Evolutionary conservation across 2,113 vertebrate species (phyloP).

Genomic region (Etheostoma spectabile): DNA sequence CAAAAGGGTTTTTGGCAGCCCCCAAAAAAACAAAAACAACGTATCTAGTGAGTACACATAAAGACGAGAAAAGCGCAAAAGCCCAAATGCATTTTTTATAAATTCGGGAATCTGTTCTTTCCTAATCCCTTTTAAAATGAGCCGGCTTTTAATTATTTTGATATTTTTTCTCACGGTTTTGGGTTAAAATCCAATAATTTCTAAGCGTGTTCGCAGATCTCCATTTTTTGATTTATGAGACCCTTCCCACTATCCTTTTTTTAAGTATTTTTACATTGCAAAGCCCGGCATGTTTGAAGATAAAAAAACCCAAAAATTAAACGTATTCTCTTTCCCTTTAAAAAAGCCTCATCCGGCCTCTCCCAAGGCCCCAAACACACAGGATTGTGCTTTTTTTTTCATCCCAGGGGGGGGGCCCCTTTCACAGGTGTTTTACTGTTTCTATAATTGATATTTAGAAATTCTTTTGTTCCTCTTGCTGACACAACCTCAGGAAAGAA

Average conservation of each 20-base stretch:
- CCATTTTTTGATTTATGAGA: conserved; percentile 40
- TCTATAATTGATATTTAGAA: conserved; percentile 45
- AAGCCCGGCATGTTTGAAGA: conserved; percentile 64
- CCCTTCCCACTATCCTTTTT: too few relatives aligned
- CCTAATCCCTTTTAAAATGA: neutral
- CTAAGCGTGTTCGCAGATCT: conserved; percentile 57
- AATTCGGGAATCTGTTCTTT: neutral
- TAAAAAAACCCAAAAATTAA: conserved; percentile 72
- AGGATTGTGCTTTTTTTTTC: conserved; percentile 27
- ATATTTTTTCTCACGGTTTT: conserved; percentile 38
- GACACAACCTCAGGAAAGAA: conserved; percentile 35
- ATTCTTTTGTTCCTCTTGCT: conserved; percentile 46
- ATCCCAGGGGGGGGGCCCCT: neutral
- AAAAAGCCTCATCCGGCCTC: too few relatives aligned
- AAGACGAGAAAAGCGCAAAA: neutral
- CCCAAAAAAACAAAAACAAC: too few relatives aligned
- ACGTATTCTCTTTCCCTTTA: too few relatives aligned
- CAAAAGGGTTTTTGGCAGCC: too few relatives aligned
- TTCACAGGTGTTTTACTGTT: conserved; percentile 30
- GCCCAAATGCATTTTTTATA: conserved; percentile 3
- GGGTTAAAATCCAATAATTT: conserved; percentile 47
- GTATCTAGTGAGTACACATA: neutral
- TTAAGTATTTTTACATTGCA: too few relatives aligned
- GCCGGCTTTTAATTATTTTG: conserved; percentile 39
- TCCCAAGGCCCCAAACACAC: too few relatives aligned